A percentile compares a stretch with the other conserved stretches of the same genome.
phyloP scores from a whole-genome alignment of 2,888 invertebrate genomes.

The Dolichopus griseipennis region DNA sequence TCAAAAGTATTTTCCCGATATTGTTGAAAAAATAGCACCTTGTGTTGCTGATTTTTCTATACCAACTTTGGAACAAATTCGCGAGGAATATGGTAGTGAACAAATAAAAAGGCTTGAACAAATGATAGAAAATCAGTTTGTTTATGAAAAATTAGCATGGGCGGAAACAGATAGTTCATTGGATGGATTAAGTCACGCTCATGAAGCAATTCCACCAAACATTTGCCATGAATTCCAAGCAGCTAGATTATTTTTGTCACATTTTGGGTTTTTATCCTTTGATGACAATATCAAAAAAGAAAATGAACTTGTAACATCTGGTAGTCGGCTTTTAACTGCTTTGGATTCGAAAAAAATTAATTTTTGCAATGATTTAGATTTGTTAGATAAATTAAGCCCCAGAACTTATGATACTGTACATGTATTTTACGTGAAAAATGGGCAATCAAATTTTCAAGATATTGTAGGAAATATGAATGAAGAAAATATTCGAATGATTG shows the following conservation, averaged over 20 bases:
- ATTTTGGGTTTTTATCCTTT: slow-evolving; percentile 82
- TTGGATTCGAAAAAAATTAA: slow-evolving; percentile 47
- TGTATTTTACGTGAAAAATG: slow-evolving; percentile 85
- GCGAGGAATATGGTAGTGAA: slow-evolving; percentile 48
- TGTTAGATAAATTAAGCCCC: slow-evolving; percentile 76
- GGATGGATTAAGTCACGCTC: slow-evolving; percentile 46
- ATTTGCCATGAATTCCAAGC: slow-evolving; percentile 92
- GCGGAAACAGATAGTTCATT: slow-evolving; percentile 44
- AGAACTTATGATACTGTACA: slow-evolving; percentile 87
- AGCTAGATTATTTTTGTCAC: slow-evolving; percentile 86
- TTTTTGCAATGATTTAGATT: slow-evolving; percentile 70
- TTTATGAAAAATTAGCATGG: slow-evolving; percentile 49
- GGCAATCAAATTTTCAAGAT: slow-evolving; percentile 66
- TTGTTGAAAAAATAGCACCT: slow-evolving; percentile 65
- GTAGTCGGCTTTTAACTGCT: slow-evolving; percentile 35
- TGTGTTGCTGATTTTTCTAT: slow-evolving; percentile 88
- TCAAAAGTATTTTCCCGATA: slow-evolving; percentile 71
- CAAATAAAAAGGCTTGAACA: slow-evolving; percentile 56
- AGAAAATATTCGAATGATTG: slow-evolving; percentile 37
- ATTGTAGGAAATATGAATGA: slow-evolving; percentile 54
- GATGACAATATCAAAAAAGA: slow-evolving; percentile 38
- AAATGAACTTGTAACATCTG: slow-evolving; percentile 31
- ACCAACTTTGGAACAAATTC: slow-evolving; percentile 72
- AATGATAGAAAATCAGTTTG: slow-evolving; percentile 62
- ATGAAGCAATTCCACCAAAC: slow-evolving; percentile 70